Base-by-base conservation (phyloP, 2,113 vertebrate species). In the Oryzias javanicus region DNA sequence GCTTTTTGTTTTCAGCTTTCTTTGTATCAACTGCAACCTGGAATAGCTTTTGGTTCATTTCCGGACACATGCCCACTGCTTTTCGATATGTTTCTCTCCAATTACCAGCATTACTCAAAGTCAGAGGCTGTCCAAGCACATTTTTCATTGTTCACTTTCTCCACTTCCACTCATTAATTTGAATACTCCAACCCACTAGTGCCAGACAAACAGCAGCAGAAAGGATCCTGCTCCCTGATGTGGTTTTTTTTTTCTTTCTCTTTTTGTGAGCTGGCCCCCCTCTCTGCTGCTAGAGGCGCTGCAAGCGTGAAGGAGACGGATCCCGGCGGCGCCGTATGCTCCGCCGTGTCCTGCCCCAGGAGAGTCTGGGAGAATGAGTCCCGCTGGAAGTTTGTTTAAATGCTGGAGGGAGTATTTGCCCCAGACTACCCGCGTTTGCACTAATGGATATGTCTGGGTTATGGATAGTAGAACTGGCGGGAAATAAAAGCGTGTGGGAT, bases 61-160 rank as follows among this genome's bases (percentile, higher is more conserved):
- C 69, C 73, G 77, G 70, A 87, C 70, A 82, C 84, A 79, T 73
- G 78, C 76, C 70, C 61, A 52, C 80, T 81, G 81, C 77, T 84
- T 86, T 87, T 73, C 84, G 85, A 69, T 79, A 79, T 73, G 83
- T 85, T 85, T 87, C 82, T 75, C 68, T 85, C 79, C 86, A 84
- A 88, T 90, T 87, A 88, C 82, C 74, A 84, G 78, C 88, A 90
- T 90, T 90, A 88, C 82, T 90, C 88, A 90, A 87, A 86, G 88
- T 88, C 88, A 85, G 67, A 70, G 78, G 8, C 70, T 73, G 65
- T 77, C 57, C 74, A n/a, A 4, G 70, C 63, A 63, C 83, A 86
- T 88, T 87, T 80, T 74, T 88, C 88, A 87, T 84, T 74, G 81
- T 84, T 89, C 84, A 85, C 82, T 78, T 88, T 72, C 64, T 70